Conservation (phyloP, 2,888 invertebrate genomes). For the Amblyjoppa fuscipennis region DNA sequence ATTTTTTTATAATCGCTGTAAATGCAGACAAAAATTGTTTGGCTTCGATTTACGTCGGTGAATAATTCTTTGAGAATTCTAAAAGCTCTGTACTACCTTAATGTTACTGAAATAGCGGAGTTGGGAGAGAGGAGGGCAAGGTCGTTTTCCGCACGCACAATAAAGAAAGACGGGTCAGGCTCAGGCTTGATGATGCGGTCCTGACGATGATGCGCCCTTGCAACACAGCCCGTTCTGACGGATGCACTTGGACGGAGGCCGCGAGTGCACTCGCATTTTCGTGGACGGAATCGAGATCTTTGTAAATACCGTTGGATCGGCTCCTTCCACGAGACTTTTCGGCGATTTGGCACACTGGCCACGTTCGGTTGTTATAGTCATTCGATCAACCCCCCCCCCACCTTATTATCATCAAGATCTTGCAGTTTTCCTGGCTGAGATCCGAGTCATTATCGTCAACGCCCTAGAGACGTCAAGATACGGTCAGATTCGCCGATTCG, state of each 20-base stretch:
- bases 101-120: conserved; percentile 61
- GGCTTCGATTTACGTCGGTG: neutral
- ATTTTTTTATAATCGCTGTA: neutral
- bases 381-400: neutral
- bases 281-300: conserved; percentile 8
- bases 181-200: conserved; percentile 33
- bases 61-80: neutral
- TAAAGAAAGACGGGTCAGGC: conserved; percentile 56
- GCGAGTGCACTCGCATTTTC: conserved; percentile 6
- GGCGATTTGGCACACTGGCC: neutral
- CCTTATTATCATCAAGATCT: conserved; percentile 18
- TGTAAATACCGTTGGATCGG: conserved; percentile 22
- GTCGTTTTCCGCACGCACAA: conserved; percentile 55
- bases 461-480: neutral
- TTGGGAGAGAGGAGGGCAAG: conserved; percentile 64
- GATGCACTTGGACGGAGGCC: conserved; percentile 33
- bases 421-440: neutral
- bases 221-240: conserved; percentile 43
- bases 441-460: conserved; percentile 12
- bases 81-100: neutral
- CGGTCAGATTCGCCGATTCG: neutral
- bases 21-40: neutral
- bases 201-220: conserved; percentile 51
- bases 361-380: neutral
- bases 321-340: conserved; percentile 19